Conservation (phyloP, 1,140 invertebrate genomes). For the Penaeus indicus region DNA sequence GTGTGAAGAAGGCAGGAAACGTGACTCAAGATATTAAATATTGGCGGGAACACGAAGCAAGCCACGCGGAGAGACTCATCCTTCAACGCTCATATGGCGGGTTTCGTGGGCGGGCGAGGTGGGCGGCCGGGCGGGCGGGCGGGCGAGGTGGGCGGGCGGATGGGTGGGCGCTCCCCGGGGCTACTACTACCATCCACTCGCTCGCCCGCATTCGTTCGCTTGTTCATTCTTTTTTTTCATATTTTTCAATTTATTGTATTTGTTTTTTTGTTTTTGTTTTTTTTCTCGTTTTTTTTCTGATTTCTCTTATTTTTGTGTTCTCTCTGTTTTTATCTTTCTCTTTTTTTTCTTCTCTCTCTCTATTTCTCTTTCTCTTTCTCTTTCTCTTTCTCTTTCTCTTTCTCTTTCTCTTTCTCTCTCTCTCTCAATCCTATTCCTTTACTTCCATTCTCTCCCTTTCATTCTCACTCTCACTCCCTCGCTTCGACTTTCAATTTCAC, state of each 20-base stretch:
- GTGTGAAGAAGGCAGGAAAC: no score
- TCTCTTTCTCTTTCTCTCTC: conserved; percentile 8
- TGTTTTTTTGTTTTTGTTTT: neutral
- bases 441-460: neutral
- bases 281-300: neutral
- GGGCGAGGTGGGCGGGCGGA: neutral
- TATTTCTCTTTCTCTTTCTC: neutral
- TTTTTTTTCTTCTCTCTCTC: neutral
- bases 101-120: neutral
- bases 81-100: no score
- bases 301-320: neutral
- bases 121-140: neutral
- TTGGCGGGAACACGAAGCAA: no score
- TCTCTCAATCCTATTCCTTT: neutral
- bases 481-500: no score
- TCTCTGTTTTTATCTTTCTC: neutral
- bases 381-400: conserved; percentile 20
- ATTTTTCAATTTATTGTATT: neutral
- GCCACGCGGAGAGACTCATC: no score
- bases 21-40: no score
- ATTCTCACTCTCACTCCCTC: no score
- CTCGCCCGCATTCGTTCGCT: no score
- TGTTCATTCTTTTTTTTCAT: neutral
- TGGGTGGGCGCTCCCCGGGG: neutral
- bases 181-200: no score